Evolutionary conservation across 2,888 invertebrate species (phyloP).

Genomic region (Diaperis boleti): DNA sequence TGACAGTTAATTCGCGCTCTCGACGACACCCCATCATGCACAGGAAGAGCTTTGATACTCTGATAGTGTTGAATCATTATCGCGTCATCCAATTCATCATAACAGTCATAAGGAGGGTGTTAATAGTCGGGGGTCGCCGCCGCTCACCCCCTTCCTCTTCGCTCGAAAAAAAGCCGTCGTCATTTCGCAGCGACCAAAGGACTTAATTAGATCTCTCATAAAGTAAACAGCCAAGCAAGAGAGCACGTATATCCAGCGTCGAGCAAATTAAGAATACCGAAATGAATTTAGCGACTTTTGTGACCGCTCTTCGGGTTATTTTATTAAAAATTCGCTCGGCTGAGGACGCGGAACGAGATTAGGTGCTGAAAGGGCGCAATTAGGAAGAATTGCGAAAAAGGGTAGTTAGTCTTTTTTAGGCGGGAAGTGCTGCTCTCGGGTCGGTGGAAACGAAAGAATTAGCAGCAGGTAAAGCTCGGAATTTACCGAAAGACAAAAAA

Average conservation of each 20-base stretch:
- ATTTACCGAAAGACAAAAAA: too few relatives aligned
- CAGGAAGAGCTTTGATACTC: constrained; percentile 63
- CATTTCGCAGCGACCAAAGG: constrained; percentile 24
- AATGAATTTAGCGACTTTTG: constrained; percentile 41
- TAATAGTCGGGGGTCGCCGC: constrained; percentile 56
- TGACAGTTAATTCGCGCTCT: constrained; percentile 63
- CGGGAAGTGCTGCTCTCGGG: too few relatives aligned
- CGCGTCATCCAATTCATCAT: constrained; percentile 64
- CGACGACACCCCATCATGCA: constrained; percentile 52
- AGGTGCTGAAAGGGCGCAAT: constrained; percentile 12
- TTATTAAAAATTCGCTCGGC: constrained; percentile 38
- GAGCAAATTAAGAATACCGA: constrained; percentile 52
- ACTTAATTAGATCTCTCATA: constrained; percentile 34
- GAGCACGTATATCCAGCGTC: constrained; percentile 24
- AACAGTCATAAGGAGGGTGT: constrained; percentile 62
- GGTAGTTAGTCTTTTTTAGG: constrained; percentile 19
- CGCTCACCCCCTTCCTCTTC: neutral
- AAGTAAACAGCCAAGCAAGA: constrained; percentile 26
- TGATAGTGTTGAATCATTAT: constrained; percentile 63
- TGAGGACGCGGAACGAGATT: constrained; percentile 20
- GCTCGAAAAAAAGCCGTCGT: constrained; percentile 24
- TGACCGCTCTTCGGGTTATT: constrained; percentile 24
- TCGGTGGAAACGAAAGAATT: too few relatives aligned
- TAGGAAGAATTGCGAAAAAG: constrained; percentile 16
- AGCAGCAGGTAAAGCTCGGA: too few relatives aligned